Base-by-base conservation (phyloP, 2,797 vertebrate genomes). In the Enteromius treurensis region DNA sequence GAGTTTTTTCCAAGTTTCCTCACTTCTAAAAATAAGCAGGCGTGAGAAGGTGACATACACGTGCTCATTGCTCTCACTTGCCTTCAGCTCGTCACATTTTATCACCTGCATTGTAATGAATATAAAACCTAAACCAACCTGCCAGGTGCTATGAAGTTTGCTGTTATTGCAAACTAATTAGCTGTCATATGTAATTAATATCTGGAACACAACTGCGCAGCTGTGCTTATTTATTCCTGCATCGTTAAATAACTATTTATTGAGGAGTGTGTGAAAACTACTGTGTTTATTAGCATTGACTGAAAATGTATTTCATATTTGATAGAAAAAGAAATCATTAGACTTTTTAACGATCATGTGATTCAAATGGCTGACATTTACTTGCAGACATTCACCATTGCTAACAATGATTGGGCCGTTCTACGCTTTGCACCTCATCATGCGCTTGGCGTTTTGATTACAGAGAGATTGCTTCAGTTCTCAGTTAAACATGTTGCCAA, bases 131-230 rank as follows among this genome's bases (percentile, higher is more conserved):
- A 47, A 74, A 62, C 79, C 68, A 71, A 80, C 82, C 69, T 78
- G 86, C 77, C 88, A 86, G 86, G 71, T 87, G 77, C 76, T 80
- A 69, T 9, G 47, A 71, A 76, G 82, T 81, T 81, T 53, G 64
- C 45, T 77, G 77, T 64, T 69, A 79, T 75, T 21, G 65, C 71
- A 75, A 84, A 83, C 78, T 82, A 85, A 86, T 83, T 85, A 81
- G 83, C 84, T 79, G 83, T 85, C 79, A 75, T 55, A 55, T 82
- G 79, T 79, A 88, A 87, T 85, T 83, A 86, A 87, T 85, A 85
- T 83, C 79, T 83, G 85, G 67, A 47, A 69, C 83, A 83, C 82
- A 79, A 83, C 77, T 42, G 60, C 26, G 19, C 81, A 74, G 75
- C 82, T 80, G 81, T 79, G 45, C 62, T 78, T 81, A 40, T 71